phyloP scores from a whole-genome alignment of 1,140 invertebrate species.

The Varroa destructor region DNA sequence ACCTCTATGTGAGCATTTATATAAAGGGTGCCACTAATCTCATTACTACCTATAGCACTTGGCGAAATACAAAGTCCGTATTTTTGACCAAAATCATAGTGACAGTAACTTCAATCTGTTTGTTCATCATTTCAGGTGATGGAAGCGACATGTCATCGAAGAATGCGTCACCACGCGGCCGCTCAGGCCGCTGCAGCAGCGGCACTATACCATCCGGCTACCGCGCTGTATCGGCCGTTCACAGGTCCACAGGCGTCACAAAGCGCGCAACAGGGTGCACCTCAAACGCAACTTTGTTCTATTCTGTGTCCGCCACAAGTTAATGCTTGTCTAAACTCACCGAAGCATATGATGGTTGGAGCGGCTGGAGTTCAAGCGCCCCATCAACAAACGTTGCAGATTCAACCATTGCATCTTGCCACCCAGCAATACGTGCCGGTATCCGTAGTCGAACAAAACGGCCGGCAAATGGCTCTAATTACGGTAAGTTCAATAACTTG shows the following conservation, averaged over 20 bases:
- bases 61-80: too few relatives aligned
- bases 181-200: constrained; percentile 36
- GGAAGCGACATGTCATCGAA: constrained; percentile 39
- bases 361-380: constrained; percentile 47
- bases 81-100: too few relatives aligned
- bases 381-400: constrained; percentile 49
- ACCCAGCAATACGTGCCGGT: constrained; percentile 66
- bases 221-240: constrained; percentile 12
- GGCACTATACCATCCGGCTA: constrained; percentile 5
- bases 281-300: constrained; percentile 22
- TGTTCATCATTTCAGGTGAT: constrained; percentile 34
- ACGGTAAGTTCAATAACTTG: constrained; percentile 37
- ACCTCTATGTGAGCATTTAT: too few relatives aligned
- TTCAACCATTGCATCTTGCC: constrained; percentile 42
- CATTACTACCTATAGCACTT: too few relatives aligned
- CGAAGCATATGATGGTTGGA: constrained; percentile 74
- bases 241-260: constrained; percentile 12
- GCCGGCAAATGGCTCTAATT: constrained; percentile 42
- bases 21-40: too few relatives aligned
- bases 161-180: constrained; percentile 34
- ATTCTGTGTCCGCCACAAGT: constrained; percentile 24
- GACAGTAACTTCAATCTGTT: too few relatives aligned
- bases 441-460: constrained; percentile 58
- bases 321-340: constrained; percentile 38
- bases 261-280: constrained; percentile 8